phyloP scores from a whole-genome alignment of 1,140 invertebrate species.

The Temnothorax longispinosus region DNA sequence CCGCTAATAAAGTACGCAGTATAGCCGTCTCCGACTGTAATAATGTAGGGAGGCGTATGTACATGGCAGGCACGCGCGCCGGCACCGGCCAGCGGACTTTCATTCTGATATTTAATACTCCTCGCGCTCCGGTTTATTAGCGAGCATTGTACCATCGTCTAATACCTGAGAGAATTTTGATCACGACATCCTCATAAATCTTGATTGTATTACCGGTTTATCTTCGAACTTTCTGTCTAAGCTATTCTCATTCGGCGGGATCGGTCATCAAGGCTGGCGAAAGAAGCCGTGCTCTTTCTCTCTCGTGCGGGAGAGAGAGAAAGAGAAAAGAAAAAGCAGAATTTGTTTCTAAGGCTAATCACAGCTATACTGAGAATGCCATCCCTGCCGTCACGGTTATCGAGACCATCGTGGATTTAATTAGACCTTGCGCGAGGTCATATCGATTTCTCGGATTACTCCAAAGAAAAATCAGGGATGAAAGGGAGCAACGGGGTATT shows the following conservation, averaged over 20 bases:
- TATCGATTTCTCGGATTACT: slow-evolving; percentile 69
- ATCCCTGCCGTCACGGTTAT: slow-evolving; percentile 52
- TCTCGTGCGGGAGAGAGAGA: not conserved
- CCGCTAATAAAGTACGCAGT: slow-evolving; percentile 31
- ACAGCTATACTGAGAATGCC: slow-evolving; percentile 58
- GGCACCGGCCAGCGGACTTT: slow-evolving; percentile 14
- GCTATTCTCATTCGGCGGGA: slow-evolving; percentile 32
- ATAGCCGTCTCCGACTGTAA: slow-evolving; percentile 14
- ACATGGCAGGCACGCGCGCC: not conserved
- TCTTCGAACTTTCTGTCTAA: slow-evolving; percentile 20
- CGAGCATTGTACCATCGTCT: slow-evolving; percentile 18
- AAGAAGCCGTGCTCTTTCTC: not conserved
- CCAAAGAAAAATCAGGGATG: not conserved
- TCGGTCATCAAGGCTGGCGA: not conserved
- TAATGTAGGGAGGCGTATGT: slow-evolving; percentile 16
- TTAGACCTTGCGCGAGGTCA: slow-evolving; percentile 65
- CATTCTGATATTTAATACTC: slow-evolving; percentile 44
- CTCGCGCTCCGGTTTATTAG: slow-evolving; percentile 15
- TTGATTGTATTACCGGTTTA: slow-evolving; percentile 34
- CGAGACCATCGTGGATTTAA: slow-evolving; percentile 70
- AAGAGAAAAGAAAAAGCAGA: not conserved
- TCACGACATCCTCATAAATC: slow-evolving; percentile 27
- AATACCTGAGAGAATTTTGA: not conserved
- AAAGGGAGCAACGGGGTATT: not conserved
- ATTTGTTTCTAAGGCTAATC: slow-evolving; percentile 62